A percentile compares a stretch with the other conserved stretches of the same genome.
phyloP scores from a whole-genome alignment of 2,888 invertebrate species.

The Callyntrura sp. region DNA sequence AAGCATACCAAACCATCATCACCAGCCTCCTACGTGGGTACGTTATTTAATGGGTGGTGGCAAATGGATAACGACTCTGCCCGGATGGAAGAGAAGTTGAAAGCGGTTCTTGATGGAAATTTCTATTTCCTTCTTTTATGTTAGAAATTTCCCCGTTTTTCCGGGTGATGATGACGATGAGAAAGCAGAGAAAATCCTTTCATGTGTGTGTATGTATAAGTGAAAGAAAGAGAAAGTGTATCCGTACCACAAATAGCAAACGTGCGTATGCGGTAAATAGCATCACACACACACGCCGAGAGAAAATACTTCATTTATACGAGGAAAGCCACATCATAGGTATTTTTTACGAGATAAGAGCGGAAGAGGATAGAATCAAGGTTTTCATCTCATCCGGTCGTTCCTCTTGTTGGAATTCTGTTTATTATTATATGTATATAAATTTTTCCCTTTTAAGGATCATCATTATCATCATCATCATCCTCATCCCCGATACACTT shows the following conservation, averaged over 20 bases:
- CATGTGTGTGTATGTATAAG: too few relatives aligned
- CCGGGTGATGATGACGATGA: not conserved
- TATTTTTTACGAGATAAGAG: not conserved
- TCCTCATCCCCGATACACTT: too few relatives aligned
- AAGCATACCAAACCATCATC: not conserved
- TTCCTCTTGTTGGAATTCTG: constrained; percentile 10
- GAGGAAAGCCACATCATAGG: too few relatives aligned
- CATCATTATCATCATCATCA: not conserved
- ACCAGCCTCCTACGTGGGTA: not conserved
- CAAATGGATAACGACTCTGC: not conserved
- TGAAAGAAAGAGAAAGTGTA: too few relatives aligned
- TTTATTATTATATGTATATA: not conserved
- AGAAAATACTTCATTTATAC: too few relatives aligned
- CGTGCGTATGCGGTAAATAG: too few relatives aligned
- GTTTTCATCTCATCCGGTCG: constrained; percentile 51
- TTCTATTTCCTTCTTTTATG: not conserved
- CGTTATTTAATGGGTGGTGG: too few relatives aligned
- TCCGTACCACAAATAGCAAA: too few relatives aligned
- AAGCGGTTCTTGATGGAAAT: not conserved
- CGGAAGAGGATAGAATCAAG: constrained; percentile 37
- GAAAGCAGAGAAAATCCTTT: too few relatives aligned
- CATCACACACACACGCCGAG: too few relatives aligned
- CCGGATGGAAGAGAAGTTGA: not conserved
- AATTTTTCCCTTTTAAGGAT: not conserved
- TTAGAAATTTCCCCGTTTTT: not conserved